phyloP scores from a whole-genome alignment of 2,113 vertebrate genomes.

The Sphaerodactylus townsendi region DNA sequence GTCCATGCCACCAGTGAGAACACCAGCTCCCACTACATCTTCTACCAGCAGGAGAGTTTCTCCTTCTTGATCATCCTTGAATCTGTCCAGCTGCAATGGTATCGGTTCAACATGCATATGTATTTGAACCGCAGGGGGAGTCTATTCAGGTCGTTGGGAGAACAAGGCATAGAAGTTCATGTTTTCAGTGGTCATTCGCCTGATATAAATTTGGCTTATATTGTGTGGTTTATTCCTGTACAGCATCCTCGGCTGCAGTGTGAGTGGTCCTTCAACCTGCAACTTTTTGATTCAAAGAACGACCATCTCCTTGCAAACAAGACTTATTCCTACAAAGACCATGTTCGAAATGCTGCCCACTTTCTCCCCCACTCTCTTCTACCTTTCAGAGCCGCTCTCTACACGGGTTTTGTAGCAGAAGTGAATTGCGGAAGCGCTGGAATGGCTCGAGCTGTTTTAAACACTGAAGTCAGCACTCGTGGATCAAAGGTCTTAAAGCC shows the following conservation, averaged over 20 bases:
- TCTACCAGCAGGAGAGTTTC: slow-evolving; percentile 47
- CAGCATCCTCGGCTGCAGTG: slow-evolving; percentile 29
- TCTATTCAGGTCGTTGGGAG: slow-evolving; percentile 35
- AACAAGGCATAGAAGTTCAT: slow-evolving; percentile 31
- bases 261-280: slow-evolving; percentile 49
- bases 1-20: neutral
- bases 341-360: accelerated
- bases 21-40: slow-evolving; percentile 12
- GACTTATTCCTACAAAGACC: neutral
- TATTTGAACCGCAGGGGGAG: slow-evolving; percentile 44
- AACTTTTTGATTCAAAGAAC: slow-evolving; percentile 33
- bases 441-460: neutral
- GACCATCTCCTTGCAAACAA: neutral
- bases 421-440: slow-evolving; percentile 30
- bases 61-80: slow-evolving; percentile 52
- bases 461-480: neutral
- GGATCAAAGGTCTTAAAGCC: neutral
- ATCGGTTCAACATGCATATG: slow-evolving; percentile 43
- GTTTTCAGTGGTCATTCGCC: slow-evolving; percentile 25
- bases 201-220: slow-evolving; percentile 11
- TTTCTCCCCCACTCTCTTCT: slow-evolving; percentile 30
- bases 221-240: slow-evolving; percentile 55
- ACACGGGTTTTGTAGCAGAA: slow-evolving; percentile 20
- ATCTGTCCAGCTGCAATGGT: slow-evolving; percentile 31
- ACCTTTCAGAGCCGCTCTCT: slow-evolving; percentile 4